Evolutionary conservation across 1,140 invertebrate genomes (phyloP), one percentile per base, ranked within the genome.

Genomic region (Lordiphosa mommai): DNA sequence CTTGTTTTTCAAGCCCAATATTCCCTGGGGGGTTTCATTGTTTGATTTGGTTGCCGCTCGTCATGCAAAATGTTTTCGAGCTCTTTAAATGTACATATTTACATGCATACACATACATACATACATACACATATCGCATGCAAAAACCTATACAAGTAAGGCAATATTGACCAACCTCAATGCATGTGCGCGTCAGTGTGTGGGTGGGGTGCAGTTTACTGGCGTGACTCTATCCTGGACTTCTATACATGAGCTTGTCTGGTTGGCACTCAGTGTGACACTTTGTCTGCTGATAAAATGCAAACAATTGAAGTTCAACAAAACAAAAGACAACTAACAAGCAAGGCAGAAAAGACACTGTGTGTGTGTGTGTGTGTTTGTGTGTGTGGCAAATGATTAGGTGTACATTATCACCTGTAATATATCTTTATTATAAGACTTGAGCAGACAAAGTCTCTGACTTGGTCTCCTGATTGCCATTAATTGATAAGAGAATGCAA

Each of bases 271-370:
- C 59, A 52, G 57, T 65, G 74, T 76, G 74, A 73, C 73, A 79
- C 74, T 80, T 70, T 80, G 74, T 80, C 74, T 73, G 48, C 74
- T 80, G 74, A 79, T 80, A 80, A 57, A 74, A 50, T 59, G 66
- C 70, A 69, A 65, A 61, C 58, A 79, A 53, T 64, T 72, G 48
- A 43, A 40, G 10, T 13, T 20, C 46, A 44, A 41, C 47, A 67
- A 67, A 49, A 49, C 41, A 50, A 61, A 52, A 60, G 32, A 49
- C 4, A 23, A 70, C 56, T 43, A 58, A 29, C 43, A 61, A 63
- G 38, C 48, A 55, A 48, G 64, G 52, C 60, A 50, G 61, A 29
- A 63, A 0, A 20, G 17, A 2, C 3, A 2, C 3, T 20, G 17
- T 2, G 16, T 17, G 16, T 17, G 16, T 17, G 16, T 17, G 16